Percentiles rank a stretch among this genome's conserved stretches.
Evolutionary conservation across 2,888 invertebrate species (phyloP).

Genomic region (Phortica okadai): DNA sequence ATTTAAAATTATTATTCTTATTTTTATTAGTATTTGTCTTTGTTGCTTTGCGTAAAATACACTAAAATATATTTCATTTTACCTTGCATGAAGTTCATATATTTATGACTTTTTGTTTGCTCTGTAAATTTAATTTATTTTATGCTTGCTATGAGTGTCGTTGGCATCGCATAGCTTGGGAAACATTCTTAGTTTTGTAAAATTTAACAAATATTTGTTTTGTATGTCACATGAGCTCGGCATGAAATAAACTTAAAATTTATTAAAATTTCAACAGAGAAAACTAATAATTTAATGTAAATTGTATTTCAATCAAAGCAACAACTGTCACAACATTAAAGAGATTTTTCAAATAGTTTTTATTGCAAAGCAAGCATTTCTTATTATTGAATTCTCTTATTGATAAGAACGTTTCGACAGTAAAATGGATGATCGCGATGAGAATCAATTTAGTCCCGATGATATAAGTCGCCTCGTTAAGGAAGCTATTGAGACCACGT

Average conservation of each 20-base stretch:
- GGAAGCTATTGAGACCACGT: neutral
- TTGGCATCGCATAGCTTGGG: too few relatives aligned
- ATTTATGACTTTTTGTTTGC: too few relatives aligned
- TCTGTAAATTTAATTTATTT: too few relatives aligned
- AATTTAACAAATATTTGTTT: neutral
- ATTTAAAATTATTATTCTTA: neutral
- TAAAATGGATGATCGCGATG: constrained; percentile 15
- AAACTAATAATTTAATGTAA: too few relatives aligned
- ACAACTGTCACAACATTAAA: too few relatives aligned
- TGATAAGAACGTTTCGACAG: neutral
- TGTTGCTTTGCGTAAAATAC: neutral
- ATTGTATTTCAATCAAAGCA: too few relatives aligned
- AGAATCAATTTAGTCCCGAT: constrained; percentile 13
- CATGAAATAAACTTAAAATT: too few relatives aligned
- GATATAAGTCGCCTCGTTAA: constrained; percentile 22
- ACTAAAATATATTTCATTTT: neutral
- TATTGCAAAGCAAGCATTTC: too few relatives aligned
- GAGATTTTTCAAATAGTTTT: too few relatives aligned
- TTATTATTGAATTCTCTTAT: neutral
- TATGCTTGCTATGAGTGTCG: too few relatives aligned
- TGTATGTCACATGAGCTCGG: neutral
- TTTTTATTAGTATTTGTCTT: neutral
- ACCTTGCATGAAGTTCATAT: neutral
- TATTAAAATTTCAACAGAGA: too few relatives aligned
- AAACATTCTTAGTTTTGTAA: neutral